Conservation (phyloP, 2,888 invertebrate genomes). For the Nycteola revayana region DNA sequence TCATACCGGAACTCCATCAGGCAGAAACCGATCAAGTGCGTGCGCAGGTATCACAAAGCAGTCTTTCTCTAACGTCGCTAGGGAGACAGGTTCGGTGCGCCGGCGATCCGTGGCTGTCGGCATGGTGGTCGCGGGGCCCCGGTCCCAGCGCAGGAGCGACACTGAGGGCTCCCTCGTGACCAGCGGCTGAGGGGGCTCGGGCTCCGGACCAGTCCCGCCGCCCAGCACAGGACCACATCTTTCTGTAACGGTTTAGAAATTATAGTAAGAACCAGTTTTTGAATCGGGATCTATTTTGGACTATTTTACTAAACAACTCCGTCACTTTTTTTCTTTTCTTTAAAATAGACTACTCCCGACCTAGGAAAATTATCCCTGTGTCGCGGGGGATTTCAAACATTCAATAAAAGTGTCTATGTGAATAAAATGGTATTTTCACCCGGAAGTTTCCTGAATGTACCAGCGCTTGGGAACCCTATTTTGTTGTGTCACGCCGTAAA, state of each 20-base stretch:
- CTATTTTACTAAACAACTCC: no score
- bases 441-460: no score
- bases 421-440: no score
- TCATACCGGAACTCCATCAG: slow-evolving; percentile 90
- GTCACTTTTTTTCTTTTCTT: no score
- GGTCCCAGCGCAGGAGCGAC: slow-evolving; percentile 78
- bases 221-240: slow-evolving; percentile 87
- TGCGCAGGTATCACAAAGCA: slow-evolving; percentile 97
- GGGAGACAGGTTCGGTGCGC: slow-evolving; percentile 86
- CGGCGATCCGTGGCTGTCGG: slow-evolving; percentile 54
- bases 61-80: slow-evolving; percentile 92
- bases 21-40: slow-evolving; percentile 92
- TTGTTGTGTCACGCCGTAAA: no score
- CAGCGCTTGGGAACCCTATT: no score
- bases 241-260: slow-evolving; percentile 75
- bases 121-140: slow-evolving; percentile 61
- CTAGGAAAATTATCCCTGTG: no score
- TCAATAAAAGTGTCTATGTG: no score
- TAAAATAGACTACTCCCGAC: no score
- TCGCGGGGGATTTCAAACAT: no score
- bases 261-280: no score
- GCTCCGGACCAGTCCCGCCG: slow-evolving; percentile 83
- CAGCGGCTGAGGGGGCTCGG: slow-evolving; percentile 87
- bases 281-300: no score
- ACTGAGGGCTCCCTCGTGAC: slow-evolving; percentile 86